Base-by-base conservation (phyloP, 2,888 invertebrate genomes). In the Macrostomum cliftonense region DNA sequence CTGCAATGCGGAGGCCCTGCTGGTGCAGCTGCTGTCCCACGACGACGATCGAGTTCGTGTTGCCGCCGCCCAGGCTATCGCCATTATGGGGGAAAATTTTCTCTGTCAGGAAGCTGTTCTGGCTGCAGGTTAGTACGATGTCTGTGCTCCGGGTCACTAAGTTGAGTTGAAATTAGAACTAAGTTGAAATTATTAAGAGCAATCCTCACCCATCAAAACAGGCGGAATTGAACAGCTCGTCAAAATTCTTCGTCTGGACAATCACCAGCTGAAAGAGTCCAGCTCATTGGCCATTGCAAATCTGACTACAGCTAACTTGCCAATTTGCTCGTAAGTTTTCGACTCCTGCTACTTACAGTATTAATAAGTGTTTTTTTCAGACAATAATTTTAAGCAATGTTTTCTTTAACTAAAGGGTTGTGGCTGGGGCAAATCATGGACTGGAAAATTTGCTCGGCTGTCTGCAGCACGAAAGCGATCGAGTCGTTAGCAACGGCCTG, bases 1-100 rank as follows among this genome's bases (percentile, higher is more conserved):
- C 46, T 63, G 63, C 50, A 66, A 68, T 51, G 60, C 62, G 21
- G 70, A 70, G 59, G 67, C 66, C 55, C 65, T 67, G 63, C 56
- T 70, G 55, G 65, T 69, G 16, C 55, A 55, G 39, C 56, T 70
- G 37, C 56, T 70, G 47, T 47, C 52, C 13, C 61, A 65, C 53
- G 69, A 70, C 43, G 61, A 63, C 2, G 47, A 56, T 1, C 59
- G 62, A 12, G 65, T 69, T 16, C 65, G 65, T 55, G 57, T 61
- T 9, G 59, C 66, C 4, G 66, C 67, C 1, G 64, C 66, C 11
- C 62, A 62, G 40, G 68, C 65, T 12, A 52, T 70, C 1, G 69
- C 62, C 36, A 58, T 65, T 43, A 67, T 70, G 64, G 60, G 64
- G 28, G 65, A 68, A 54, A 64, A 65, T 52, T 57, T 64, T 19